Percentiles rank a stretch among this genome's conserved stretches.
Evolutionary conservation across 1,140 invertebrate species (phyloP).

Genomic region (Tribolium madens): DNA sequence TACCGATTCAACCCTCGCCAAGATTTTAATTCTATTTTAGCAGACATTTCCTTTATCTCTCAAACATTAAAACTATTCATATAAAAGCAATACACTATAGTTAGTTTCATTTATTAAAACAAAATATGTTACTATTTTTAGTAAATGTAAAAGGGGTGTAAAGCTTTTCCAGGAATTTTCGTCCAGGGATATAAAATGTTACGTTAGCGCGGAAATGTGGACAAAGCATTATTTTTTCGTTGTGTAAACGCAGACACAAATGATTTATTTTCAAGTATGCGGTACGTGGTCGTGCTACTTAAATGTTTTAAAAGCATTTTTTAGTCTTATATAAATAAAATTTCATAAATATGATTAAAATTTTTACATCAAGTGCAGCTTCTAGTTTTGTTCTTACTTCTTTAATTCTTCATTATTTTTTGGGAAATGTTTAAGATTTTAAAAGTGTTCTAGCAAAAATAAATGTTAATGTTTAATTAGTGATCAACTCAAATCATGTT

Average conservation of each 20-base stretch:
- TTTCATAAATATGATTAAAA: too few relatives aligned
- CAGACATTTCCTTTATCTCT: neutral
- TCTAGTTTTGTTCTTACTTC: too few relatives aligned
- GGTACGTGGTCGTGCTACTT: neutral
- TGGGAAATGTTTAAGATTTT: too few relatives aligned
- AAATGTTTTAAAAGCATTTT: too few relatives aligned
- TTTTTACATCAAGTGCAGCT: too few relatives aligned
- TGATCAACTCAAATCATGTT: too few relatives aligned
- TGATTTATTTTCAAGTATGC: neutral
- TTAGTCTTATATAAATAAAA: too few relatives aligned
- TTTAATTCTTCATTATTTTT: too few relatives aligned
- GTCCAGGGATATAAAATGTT: neutral
- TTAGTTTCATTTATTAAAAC: neutral
- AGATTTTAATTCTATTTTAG: neutral
- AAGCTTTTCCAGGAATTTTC: neutral
- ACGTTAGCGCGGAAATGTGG: neutral
- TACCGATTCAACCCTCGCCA: neutral
- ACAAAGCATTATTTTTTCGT: neutral
- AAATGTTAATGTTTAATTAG: too few relatives aligned
- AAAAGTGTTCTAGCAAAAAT: too few relatives aligned
- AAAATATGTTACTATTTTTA: neutral
- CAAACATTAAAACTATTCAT: neutral
- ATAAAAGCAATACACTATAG: neutral
- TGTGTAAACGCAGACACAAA: neutral
- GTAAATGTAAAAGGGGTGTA: neutral